These are phyloP conservation scores for Coregonus clupeaformis DNA, from an alignment of 2,113 vertebrate genomes.

Conservation along the genomic window DNA sequence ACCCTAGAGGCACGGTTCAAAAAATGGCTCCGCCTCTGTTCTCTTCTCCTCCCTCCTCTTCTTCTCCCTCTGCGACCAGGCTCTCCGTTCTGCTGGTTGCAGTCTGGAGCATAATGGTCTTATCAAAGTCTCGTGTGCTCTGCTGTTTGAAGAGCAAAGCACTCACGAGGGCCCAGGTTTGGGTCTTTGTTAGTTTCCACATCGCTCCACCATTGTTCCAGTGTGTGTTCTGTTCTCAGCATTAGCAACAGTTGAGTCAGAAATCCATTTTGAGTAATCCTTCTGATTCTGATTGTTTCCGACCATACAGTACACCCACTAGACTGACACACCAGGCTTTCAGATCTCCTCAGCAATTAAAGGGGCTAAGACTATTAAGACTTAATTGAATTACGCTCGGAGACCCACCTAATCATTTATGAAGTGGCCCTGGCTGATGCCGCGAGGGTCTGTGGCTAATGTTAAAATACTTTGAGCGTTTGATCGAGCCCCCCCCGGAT, in stretches of 20 bases:
- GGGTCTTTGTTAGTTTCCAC: slow-evolving; percentile 1
- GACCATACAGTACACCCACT: slow-evolving; percentile 4
- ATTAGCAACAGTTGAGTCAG: slow-evolving; percentile 14
- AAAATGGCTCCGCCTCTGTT: neutral
- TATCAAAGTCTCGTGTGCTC: slow-evolving; percentile 31
- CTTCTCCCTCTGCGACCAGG: no score
- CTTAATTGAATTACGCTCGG: slow-evolving; percentile 42
- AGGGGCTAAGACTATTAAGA: slow-evolving; percentile 11
- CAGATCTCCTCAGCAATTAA: slow-evolving; percentile 50
- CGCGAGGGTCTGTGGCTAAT: neutral
- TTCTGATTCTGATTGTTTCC: slow-evolving; percentile 21
- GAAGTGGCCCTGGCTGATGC: slow-evolving; percentile 8
- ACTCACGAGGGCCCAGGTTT: slow-evolving; percentile 10
- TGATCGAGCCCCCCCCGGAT: no score
- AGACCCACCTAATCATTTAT: slow-evolving; percentile 15
- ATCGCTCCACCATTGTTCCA: neutral
- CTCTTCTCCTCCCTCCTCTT: no score
- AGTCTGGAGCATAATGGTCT: neutral
- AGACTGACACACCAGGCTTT: slow-evolving; percentile 33
- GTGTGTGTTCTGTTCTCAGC: slow-evolving; percentile 10
- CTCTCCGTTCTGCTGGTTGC: no score
- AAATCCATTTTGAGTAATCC: slow-evolving; percentile 5
- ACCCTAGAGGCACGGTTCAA: slow-evolving; percentile 76
- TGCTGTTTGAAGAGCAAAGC: slow-evolving; percentile 41
- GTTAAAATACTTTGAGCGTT: neutral